These are phyloP conservation scores for Bucco capensis DNA, from an alignment of 2,113 vertebrate genomes.

Conservation along the genomic window DNA sequence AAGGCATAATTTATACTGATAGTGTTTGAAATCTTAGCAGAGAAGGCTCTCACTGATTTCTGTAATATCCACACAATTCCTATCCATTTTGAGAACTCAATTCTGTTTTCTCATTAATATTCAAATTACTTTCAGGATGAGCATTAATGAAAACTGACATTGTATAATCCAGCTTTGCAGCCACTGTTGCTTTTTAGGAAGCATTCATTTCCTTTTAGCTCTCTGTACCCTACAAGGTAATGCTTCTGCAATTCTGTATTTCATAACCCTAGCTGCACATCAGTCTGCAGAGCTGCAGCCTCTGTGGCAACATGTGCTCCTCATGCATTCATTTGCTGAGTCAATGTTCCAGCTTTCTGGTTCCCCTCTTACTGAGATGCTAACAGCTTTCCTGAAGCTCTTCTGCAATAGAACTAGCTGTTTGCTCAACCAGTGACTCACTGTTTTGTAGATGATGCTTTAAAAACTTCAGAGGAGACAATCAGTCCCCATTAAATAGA, in stretches of 20 bases:
- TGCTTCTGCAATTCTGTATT: neutral
- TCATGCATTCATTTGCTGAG: neutral
- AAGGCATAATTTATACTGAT: neutral
- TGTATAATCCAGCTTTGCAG: neutral
- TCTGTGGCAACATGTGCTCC: neutral
- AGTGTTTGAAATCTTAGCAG: neutral
- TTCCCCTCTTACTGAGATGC: neutral
- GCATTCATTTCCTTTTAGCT: neutral
- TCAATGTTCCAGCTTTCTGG: neutral
- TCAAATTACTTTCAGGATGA: neutral
- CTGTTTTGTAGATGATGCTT: constrained; percentile 9
- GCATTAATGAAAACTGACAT: neutral
- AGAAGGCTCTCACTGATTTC: neutral
- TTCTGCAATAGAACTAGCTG: neutral
- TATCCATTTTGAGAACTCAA: neutral
- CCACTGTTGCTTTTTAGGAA: neutral
- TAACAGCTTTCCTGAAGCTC: neutral
- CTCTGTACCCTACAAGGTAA: neutral
- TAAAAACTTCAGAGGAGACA: neutral
- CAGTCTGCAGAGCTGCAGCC: neutral
- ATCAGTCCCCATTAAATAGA: constrained; percentile 3
- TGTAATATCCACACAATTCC: neutral
- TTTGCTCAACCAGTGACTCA: neutral
- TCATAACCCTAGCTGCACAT: neutral
- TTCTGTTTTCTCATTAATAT: neutral